Evolutionary conservation across 2,113 vertebrate genomes (phyloP).

Genomic region (Engystomops pustulosus): DNA sequence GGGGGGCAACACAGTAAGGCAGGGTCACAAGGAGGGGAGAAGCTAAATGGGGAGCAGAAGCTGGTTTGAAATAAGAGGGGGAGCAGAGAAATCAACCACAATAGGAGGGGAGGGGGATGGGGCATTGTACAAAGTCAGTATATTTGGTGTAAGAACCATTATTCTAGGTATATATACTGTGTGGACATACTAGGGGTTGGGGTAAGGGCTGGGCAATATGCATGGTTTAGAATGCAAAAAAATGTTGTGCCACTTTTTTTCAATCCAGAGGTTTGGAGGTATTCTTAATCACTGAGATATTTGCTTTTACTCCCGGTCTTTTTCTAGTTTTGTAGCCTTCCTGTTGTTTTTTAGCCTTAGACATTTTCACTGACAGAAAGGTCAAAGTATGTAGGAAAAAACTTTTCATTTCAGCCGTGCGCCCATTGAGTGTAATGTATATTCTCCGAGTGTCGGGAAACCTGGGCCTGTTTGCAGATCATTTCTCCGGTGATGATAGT

Average conservation of each 20-base stretch:
- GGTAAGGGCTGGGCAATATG: too few relatives aligned
- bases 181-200: too few relatives aligned
- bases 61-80: too few relatives aligned
- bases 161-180: too few relatives aligned
- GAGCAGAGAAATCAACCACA: too few relatives aligned
- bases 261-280: not conserved
- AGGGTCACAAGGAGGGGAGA: too few relatives aligned
- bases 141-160: too few relatives aligned
- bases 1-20: too few relatives aligned
- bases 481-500: conserved; percentile 50
- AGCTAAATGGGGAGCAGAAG: too few relatives aligned
- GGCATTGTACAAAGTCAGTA: too few relatives aligned
- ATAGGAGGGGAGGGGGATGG: too few relatives aligned
- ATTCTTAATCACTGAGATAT: not conserved
- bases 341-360: not conserved
- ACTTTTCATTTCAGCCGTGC: not conserved
- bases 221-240: too few relatives aligned
- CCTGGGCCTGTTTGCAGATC: conserved; percentile 29
- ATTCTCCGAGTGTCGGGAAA: not conserved
- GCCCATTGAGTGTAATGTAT: conserved; percentile 24
- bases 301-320: not conserved
- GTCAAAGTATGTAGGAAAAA: conserved; percentile 22
- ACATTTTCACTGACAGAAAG: conserved; percentile 27
- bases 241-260: not conserved
- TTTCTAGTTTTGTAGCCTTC: not conserved